Evolutionary conservation across 2,797 vertebrate genomes (phyloP), one percentile per base, ranked within the genome.

Genomic region (Philypnodon macrostomus): DNA sequence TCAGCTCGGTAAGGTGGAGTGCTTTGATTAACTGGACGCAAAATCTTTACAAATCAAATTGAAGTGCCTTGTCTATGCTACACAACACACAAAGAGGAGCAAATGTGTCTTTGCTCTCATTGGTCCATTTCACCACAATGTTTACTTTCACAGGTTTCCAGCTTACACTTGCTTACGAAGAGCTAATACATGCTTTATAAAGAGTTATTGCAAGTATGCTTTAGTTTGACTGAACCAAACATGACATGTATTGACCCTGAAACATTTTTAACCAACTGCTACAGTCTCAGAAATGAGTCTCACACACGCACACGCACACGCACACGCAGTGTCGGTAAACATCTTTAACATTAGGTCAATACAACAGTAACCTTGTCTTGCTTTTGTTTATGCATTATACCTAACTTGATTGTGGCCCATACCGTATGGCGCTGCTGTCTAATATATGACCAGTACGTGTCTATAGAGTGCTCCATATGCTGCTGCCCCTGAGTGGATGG

Each of bases 381-480:
- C 26, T 56, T 48, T 37, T 53, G 47, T 29, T 53, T 47, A 53
- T 52, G 32, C 33, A 53, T 31, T 19, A 1, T 0, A n/a, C 45
- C 41, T 51, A 44, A 36, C 42, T 73, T 69, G 35, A 47, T 33
- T 13, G 60, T 68, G 65, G 46, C 53, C 21, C 18, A 37, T 46
- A 37, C 61, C 53, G 31, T 73, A 59, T 73, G 72, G 49, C 60
- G 46, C 59, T 42, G 52, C 31, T 63, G 23, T 66, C 61, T 78
- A 61, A 81, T 80, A 54, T 81, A 70, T 74, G 70, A 75, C 62
- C 55, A 70, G 64, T 41, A 65, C 60, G 57, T 41, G 32, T 68
- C 65, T 59, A 78, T 67, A 65, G 66, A 69, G 70, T 51, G 55
- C 64, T 79, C 77, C 83, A 79, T 86, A 86, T 85, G 86, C 71